These are phyloP conservation scores for Petromus typicus DNA, from an alignment of 2,113 vertebrate species.

Conservation along the genomic window DNA sequence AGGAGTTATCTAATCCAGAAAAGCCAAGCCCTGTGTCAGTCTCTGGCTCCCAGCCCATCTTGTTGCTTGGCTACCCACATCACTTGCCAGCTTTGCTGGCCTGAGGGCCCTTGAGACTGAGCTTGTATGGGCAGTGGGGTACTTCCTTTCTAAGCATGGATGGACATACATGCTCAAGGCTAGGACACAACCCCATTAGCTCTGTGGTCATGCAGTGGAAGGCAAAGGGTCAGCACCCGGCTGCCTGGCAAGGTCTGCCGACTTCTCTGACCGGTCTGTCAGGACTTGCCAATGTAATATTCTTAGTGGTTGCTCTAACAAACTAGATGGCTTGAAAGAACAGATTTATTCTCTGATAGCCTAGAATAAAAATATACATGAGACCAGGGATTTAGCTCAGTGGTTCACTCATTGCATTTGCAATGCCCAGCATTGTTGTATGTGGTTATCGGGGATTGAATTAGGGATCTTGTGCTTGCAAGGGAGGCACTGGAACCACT, in stretches of 20 bases:
- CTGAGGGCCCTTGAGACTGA: background rate
- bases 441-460: background rate
- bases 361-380: background rate
- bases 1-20: background rate
- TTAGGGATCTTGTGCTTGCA: background rate
- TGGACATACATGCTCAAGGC: background rate
- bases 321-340: background rate
- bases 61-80: background rate
- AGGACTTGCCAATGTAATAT: background rate
- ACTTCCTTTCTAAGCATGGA: background rate
- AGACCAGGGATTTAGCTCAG: background rate
- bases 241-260: background rate
- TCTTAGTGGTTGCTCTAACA: background rate
- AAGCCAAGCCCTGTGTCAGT: rapidly evolving
- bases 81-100: background rate
- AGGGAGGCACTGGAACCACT: too few relatives aligned
- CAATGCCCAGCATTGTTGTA: too few relatives aligned
- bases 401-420: too few relatives aligned
- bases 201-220: background rate
- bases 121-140: background rate
- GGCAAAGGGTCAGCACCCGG: background rate
- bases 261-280: background rate
- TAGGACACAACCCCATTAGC: background rate
- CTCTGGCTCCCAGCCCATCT: background rate
- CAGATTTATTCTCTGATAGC: background rate